These are phyloP conservation scores for Drosophila grimshawi DNA, from an alignment of 1,140 invertebrate genomes.

Conservation along the genomic window DNA sequence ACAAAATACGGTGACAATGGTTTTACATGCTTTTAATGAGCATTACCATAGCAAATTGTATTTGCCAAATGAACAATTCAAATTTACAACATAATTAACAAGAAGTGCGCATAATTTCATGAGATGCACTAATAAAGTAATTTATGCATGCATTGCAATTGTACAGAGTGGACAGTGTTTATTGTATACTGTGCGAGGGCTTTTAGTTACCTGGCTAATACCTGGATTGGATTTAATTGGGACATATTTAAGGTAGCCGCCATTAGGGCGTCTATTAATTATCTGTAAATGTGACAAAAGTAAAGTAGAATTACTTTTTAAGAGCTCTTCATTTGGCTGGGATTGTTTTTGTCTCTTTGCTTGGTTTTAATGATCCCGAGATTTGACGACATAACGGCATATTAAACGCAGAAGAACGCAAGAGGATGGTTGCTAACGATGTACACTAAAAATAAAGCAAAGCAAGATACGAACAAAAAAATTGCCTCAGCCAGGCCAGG, in stretches of 20 bases:
- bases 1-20: constrained; percentile 55
- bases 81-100: constrained; percentile 59
- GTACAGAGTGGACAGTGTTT: too few relatives aligned
- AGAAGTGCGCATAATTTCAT: constrained; percentile 26
- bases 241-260: constrained; percentile 55
- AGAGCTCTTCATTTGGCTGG: constrained; percentile 16
- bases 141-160: constrained; percentile 16
- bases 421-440: constrained; percentile 51
- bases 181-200: neutral
- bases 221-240: constrained; percentile 62
- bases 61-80: constrained; percentile 44
- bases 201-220: constrained; percentile 17
- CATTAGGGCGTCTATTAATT: constrained; percentile 74
- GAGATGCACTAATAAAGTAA: constrained; percentile 31
- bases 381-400: constrained; percentile 79
- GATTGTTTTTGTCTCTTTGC: constrained; percentile 14
- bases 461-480: constrained; percentile 50
- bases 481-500: constrained; percentile 45
- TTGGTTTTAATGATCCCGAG: constrained; percentile 72
- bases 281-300: constrained; percentile 52
- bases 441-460: constrained; percentile 76
- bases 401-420: constrained; percentile 69
- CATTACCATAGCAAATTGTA: constrained; percentile 29
- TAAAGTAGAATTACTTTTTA: constrained; percentile 31
- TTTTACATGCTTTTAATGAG: constrained; percentile 75